These are phyloP conservation scores for Brachionus plicatilis DNA, from an alignment of 1,140 invertebrate species.

Conservation along the genomic window DNA sequence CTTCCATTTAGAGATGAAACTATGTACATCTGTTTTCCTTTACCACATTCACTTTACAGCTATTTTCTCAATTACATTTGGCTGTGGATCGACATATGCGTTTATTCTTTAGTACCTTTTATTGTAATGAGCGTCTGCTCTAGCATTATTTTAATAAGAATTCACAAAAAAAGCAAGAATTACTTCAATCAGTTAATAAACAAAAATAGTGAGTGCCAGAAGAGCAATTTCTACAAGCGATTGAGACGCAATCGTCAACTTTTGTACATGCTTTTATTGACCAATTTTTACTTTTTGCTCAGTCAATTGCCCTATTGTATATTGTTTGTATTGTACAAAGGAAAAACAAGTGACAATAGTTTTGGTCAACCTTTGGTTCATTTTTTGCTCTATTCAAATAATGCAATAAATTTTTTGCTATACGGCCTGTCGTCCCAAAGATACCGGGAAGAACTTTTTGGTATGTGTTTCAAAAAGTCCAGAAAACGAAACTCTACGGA, in stretches of 20 bases:
- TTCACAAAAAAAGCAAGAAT: constrained; percentile 27
- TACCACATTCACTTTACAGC: not conserved
- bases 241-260: constrained; percentile 24
- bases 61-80: constrained; percentile 16
- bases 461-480: not conserved
- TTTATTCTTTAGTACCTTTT: constrained; percentile 35
- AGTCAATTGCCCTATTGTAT: constrained; percentile 6
- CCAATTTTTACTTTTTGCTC: constrained; percentile 36
- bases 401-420: constrained; percentile 28
- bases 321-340: not conserved
- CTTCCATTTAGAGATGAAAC: not conserved
- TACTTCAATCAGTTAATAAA: constrained; percentile 11
- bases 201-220: not conserved
- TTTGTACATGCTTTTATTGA: constrained; percentile 28
- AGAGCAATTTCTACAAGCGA: constrained; percentile 32
- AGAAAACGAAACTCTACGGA: not conserved
- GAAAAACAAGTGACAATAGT: not conserved
- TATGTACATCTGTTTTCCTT: constrained; percentile 7
- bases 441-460: not conserved
- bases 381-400: constrained; percentile 6
- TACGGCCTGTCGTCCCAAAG: not conserved
- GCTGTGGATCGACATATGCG: constrained; percentile 29
- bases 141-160: not conserved
- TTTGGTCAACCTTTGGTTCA: not conserved
- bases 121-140: constrained; percentile 21